phyloP scores from a whole-genome alignment of 2,113 vertebrate species.

The Bufo bufo region DNA sequence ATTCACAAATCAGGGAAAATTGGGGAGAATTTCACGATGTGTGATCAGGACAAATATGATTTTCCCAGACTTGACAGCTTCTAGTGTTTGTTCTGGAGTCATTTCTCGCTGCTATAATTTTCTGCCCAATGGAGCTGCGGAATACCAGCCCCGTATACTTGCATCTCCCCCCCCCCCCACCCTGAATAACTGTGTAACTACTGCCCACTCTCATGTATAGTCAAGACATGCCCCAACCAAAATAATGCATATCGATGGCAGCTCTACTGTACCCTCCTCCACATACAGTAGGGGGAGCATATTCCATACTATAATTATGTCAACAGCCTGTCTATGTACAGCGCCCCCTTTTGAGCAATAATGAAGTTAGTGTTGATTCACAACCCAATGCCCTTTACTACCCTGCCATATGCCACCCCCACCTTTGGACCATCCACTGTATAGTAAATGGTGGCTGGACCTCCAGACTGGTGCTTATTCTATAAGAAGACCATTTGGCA shows the following conservation, averaged over 20 bases:
- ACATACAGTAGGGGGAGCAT: too few relatives aligned
- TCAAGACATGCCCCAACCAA: not conserved
- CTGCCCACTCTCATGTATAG: not conserved
- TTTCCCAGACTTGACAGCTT: constrained; percentile 45
- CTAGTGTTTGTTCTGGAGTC: constrained; percentile 35
- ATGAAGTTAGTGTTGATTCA: not conserved
- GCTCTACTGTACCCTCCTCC: too few relatives aligned
- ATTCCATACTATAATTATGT: too few relatives aligned
- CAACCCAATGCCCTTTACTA: too few relatives aligned
- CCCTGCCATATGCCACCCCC: too few relatives aligned
- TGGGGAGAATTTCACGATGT: constrained; percentile 32
- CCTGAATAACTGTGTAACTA: not conserved
- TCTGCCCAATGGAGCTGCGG: not conserved
- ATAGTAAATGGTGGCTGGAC: too few relatives aligned
- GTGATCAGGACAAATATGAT: constrained; percentile 51
- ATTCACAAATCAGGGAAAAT: constrained; percentile 47
- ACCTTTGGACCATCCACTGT: too few relatives aligned
- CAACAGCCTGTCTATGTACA: too few relatives aligned
- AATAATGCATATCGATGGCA: not conserved
- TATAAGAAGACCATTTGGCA: too few relatives aligned
- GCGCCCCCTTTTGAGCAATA: too few relatives aligned
- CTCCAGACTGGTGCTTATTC: too few relatives aligned
- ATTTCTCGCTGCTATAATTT: constrained; percentile 12
- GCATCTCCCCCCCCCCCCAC: not conserved
- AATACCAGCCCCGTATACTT: not conserved